These are phyloP conservation scores for Aphelocoma californica DNA, from an alignment of 2,797 vertebrate species.

Conservation along the genomic window DNA sequence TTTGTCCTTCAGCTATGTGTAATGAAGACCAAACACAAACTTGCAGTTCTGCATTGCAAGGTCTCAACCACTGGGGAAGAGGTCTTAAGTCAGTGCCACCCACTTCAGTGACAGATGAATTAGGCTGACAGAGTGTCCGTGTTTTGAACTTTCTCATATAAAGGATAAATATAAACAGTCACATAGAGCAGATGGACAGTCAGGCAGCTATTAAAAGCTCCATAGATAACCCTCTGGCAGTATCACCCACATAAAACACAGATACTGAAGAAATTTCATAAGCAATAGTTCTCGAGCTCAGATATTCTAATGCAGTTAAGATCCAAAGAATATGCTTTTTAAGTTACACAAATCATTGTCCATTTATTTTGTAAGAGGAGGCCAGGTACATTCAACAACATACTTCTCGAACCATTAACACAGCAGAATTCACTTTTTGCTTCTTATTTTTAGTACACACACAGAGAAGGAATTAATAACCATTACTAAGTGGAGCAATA, in stretches of 20 bases:
- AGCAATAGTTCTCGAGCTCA: neutral
- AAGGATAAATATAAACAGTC: neutral
- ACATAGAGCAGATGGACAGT: neutral
- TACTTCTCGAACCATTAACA: slow-evolving; percentile 11
- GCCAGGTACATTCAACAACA: neutral
- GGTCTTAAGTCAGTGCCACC: neutral
- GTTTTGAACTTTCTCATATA: neutral
- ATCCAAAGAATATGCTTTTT: neutral
- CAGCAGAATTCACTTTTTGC: slow-evolving; percentile 31
- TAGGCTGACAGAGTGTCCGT: neutral
- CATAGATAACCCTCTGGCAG: neutral
- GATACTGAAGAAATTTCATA: neutral
- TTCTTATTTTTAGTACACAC: slow-evolving; percentile 20
- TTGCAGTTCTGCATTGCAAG: neutral
- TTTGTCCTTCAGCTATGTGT: neutral
- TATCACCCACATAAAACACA: neutral
- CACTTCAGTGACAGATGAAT: neutral
- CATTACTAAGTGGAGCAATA: neutral
- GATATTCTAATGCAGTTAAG: neutral
- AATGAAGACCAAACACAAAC: neutral
- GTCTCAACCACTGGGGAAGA: neutral
- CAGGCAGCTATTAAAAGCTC: neutral
- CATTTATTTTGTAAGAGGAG: neutral
- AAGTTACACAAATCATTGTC: neutral
- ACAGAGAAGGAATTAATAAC: slow-evolving; percentile 32